These are phyloP conservation scores for Arbacia lixula DNA, from an alignment of 53 echinoderm and acorn worm genomes.

Conservation along the genomic window DNA sequence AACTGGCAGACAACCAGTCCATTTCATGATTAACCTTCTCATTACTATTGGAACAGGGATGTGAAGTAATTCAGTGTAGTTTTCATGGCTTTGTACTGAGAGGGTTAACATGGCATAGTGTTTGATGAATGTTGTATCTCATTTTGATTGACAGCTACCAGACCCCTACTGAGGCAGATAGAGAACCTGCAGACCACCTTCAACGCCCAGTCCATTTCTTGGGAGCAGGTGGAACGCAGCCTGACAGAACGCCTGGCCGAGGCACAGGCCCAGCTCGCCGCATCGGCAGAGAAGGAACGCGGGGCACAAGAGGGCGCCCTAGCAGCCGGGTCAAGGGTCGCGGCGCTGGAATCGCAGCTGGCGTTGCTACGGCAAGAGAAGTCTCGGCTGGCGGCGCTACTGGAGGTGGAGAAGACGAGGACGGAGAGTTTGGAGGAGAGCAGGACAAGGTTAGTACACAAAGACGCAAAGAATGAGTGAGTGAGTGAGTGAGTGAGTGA, in stretches of 20 bases:
- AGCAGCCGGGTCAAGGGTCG: constrained; percentile 79
- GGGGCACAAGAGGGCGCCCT: constrained; percentile 79
- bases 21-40: too few species aligned
- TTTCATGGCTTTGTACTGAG: too few species aligned
- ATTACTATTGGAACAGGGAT: too few species aligned
- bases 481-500: too few species aligned
- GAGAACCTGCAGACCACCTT: constrained; percentile 97
- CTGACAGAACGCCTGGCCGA: constrained; percentile 90
- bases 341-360: constrained; percentile 93
- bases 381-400: constrained; percentile 65
- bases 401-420: constrained; percentile 87
- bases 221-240: constrained; percentile 93
- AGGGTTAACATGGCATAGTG: too few species aligned
- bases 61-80: too few species aligned
- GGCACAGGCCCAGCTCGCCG: constrained; percentile 80
- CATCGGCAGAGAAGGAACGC: constrained; percentile 86
- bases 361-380: constrained; percentile 93
- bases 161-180: constrained; percentile 91
- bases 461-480: too few species aligned
- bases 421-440: constrained; percentile 85
- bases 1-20: constrained; percentile 92
- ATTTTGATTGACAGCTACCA: constrained; percentile 67
- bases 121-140: neutral
- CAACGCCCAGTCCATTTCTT: constrained; percentile 88
- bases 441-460: constrained; percentile 79